These are phyloP conservation scores for Drosophila mercatorum DNA, from an alignment of 2,888 invertebrate species.

Conservation along the genomic window DNA sequence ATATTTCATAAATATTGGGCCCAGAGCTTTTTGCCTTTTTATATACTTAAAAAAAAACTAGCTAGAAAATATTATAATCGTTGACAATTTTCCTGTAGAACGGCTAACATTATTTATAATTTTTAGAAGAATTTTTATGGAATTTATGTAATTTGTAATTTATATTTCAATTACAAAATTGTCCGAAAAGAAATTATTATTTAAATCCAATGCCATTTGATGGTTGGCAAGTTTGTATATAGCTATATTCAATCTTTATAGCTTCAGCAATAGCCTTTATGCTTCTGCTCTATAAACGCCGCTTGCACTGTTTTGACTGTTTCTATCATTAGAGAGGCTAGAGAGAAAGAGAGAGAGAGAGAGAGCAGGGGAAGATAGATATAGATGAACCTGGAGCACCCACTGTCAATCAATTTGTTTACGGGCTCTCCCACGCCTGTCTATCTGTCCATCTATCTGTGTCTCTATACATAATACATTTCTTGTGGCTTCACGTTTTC, in stretches of 20 bases:
- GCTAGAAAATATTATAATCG: not conserved
- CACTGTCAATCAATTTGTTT: slow-evolving; percentile 16
- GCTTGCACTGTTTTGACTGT: not conserved
- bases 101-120: too few species aligned
- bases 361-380: not conserved
- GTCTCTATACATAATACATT: not conserved
- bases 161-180: too few species aligned
- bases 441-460: not conserved
- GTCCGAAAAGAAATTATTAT: too few species aligned
- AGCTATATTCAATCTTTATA: not conserved
- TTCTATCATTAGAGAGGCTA: not conserved
- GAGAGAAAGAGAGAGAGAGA: too few species aligned
- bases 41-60: too few species aligned
- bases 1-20: too few species aligned
- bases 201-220: too few species aligned
- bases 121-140: too few species aligned
- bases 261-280: not conserved
- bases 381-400: not conserved
- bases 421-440: slow-evolving; percentile 48
- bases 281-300: not conserved
- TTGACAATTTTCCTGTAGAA: not conserved
- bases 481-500: slow-evolving; percentile 65
- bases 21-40: too few species aligned
- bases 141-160: too few species aligned
- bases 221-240: too few species aligned